A percentile compares a stretch with the other conserved stretches of the same genome.
Conservation (phyloP, 2,797 vertebrate species). For the Myotis vivesi region DNA sequence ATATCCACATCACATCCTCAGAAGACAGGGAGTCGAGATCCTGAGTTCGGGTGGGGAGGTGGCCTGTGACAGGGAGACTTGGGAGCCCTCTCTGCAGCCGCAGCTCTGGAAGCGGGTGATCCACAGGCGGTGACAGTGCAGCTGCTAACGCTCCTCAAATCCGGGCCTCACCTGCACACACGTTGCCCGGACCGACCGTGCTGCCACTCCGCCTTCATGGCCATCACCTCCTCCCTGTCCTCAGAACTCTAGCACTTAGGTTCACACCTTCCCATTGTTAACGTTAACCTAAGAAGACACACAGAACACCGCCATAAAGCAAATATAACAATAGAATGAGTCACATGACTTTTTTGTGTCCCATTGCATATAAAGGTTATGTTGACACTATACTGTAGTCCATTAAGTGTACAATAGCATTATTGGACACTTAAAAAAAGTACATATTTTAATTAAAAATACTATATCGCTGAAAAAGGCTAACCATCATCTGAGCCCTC, state of each 20-base stretch:
- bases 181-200: neutral
- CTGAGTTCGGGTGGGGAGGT: neutral
- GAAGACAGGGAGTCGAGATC: neutral
- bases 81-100: neutral
- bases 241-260: accelerated
- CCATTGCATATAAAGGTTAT: neutral
- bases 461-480: neutral
- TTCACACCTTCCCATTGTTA: neutral
- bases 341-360: neutral
- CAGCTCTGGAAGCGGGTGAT: accelerated
- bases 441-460: neutral
- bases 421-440: neutral
- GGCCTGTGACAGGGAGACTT: too few relatives aligned
- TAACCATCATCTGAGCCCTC: neutral
- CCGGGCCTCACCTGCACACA: neutral
- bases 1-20: neutral
- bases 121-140: accelerated
- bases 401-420: neutral
- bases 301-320: neutral
- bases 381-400: neutral
- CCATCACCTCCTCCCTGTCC: accelerated
- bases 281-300: neutral
- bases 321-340: neutral
- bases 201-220: neutral
- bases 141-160: neutral